Evolutionary conservation across 2,888 invertebrate genomes (phyloP), one percentile per base, ranked within the genome.

Genomic region (Drosophila siamana): DNA sequence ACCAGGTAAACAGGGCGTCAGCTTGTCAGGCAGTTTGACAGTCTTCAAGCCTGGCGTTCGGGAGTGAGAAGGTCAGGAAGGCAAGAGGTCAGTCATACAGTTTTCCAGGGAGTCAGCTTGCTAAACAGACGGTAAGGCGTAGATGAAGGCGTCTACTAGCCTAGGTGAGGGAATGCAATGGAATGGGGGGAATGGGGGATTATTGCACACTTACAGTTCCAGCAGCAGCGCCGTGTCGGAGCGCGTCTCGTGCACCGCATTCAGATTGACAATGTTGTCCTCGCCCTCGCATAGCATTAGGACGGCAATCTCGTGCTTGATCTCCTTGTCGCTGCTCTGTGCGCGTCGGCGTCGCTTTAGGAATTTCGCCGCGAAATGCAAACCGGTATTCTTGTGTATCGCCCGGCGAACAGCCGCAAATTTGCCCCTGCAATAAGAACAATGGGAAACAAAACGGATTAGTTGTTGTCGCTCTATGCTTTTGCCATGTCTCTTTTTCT

Each of bases 321-420:
- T 97, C 93, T 98, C 98, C 81, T 96, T 95, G 90, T 95, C 95
- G 86, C 96, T 96, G 92, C 97, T 96, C 78, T 95, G 95, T 78
- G 97, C 96, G 83, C 97, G 96, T 92, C 98, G 95, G 88, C 98
- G 94, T 91, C 98, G 96, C 92, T 97, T 96, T 81, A 98, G 96
- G 93, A 97, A 98, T 94, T 99, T 99, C 74, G 98, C 98, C n/a
- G 98, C 99, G 93, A 97, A 98, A 91, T 96, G 96, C 90, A 96
- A 95, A 67, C 97, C 97, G 57, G 96, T 96, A 85, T 95, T 94
- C 92, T 96, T 95, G 93, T 98, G 97, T 30, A 96, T 94, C 91
- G 98, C 97, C 92, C 97, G 95, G 91, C 97, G 96, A 78, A 99
- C 98, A 78, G 98, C 97, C 50, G 98, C 98, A 92, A 98, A 99